phyloP scores from a whole-genome alignment of 2,888 invertebrate species.

The Podotricha telesiphe region DNA sequence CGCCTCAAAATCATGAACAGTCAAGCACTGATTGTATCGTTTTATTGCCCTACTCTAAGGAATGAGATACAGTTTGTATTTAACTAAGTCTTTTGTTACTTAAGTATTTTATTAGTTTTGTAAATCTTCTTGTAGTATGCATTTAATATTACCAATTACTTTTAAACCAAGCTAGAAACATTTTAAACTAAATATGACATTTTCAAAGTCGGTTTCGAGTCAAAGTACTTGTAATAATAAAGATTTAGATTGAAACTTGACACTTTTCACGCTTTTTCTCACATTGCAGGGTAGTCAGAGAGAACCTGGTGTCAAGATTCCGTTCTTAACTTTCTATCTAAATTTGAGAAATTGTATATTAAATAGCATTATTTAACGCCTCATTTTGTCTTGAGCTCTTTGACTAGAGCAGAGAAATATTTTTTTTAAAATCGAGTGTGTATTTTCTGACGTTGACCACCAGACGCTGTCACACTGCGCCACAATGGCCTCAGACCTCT shows the following conservation, averaged over 20 bases:
- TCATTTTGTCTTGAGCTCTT: too few relatives aligned
- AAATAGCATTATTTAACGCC: too few relatives aligned
- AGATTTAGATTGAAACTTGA: background rate
- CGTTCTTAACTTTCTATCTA: too few relatives aligned
- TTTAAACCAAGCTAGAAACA: background rate
- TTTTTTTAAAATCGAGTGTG: too few relatives aligned
- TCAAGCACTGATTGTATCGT: conserved; percentile 35
- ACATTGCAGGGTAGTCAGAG: too few relatives aligned
- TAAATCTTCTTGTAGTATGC: background rate
- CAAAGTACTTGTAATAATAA: background rate
- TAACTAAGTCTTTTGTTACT: conserved; percentile 8
- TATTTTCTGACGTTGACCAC: too few relatives aligned
- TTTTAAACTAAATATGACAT: background rate
- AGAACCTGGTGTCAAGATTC: too few relatives aligned
- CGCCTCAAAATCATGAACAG: conserved; percentile 31
- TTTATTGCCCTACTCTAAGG: conserved; percentile 33
- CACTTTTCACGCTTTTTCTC: too few relatives aligned
- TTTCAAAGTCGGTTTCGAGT: background rate
- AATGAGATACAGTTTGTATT: conserved; percentile 29
- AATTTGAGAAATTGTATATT: too few relatives aligned
- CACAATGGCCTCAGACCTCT: too few relatives aligned
- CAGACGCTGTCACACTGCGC: too few relatives aligned
- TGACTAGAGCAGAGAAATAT: too few relatives aligned
- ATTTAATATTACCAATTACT: background rate
- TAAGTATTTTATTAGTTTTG: conserved; percentile 23